phyloP scores from a whole-genome alignment of 2,797 vertebrate genomes.

The Emys orbicularis region DNA sequence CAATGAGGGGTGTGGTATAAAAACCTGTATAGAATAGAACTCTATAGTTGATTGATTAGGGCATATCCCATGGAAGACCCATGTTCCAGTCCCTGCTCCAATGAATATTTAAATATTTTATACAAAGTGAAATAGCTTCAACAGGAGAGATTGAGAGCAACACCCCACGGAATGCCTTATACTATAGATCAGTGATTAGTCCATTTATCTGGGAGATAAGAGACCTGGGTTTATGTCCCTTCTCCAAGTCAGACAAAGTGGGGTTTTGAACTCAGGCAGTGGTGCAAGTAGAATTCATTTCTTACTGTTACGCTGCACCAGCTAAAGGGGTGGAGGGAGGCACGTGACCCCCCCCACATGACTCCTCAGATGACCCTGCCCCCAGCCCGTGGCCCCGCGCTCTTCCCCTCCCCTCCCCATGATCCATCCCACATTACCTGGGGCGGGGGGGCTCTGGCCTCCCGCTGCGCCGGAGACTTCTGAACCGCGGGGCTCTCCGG shows the following conservation, averaged over 20 bases:
- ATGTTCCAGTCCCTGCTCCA: neutral
- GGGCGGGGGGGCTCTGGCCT: too few relatives aligned
- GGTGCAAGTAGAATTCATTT: too few relatives aligned
- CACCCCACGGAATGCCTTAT: neutral
- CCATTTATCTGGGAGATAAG: neutral
- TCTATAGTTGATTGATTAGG: neutral
- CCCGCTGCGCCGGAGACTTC: too few relatives aligned
- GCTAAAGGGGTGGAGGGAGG: too few relatives aligned
- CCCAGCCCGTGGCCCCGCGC: too few relatives aligned
- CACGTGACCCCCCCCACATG: too few relatives aligned
- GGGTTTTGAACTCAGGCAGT: neutral
- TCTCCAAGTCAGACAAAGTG: neutral
- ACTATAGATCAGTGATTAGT: too few relatives aligned
- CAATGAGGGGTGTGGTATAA: neutral
- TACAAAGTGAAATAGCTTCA: neutral
- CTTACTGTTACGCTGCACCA: too few relatives aligned
- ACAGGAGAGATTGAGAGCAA: neutral
- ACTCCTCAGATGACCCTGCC: too few relatives aligned
- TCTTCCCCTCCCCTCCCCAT: too few relatives aligned
- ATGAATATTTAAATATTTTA: neutral
- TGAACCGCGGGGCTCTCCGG: too few relatives aligned
- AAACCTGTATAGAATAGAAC: neutral
- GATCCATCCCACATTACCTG: too few relatives aligned
- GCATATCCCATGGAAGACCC: neutral
- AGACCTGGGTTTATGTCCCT: neutral